Conservation (phyloP, 2,797 vertebrate species). For the Orestias chungarensis region DNA sequence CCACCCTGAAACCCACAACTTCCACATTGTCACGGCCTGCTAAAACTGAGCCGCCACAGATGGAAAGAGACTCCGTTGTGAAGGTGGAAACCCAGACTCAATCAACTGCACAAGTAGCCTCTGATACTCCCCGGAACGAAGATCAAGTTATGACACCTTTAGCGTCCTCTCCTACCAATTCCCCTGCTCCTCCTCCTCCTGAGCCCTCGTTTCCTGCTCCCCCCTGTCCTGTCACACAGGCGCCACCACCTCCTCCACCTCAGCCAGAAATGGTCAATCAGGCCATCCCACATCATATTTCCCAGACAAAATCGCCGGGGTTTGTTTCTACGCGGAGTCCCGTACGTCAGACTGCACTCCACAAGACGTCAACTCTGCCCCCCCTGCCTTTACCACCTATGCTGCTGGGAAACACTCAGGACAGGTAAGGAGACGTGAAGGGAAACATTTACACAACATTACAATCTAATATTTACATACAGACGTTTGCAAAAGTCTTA, state of each 20-base stretch:
- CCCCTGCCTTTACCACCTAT: conserved; percentile 92
- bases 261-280: conserved; percentile 65
- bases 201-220: conserved; percentile 65
- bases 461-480: not conserved
- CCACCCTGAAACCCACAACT: conserved; percentile 55
- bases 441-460: not conserved
- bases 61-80: conserved; percentile 55
- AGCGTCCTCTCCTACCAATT: conserved; percentile 72
- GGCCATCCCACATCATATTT: conserved; percentile 34
- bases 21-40: conserved; percentile 49
- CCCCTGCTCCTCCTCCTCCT: conserved; percentile 78
- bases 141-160: conserved; percentile 61
- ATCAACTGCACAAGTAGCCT: conserved; percentile 69
- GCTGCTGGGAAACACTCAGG: conserved; percentile 91
- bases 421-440: conserved; percentile 84
- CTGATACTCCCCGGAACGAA: conserved; percentile 48
- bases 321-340: conserved; percentile 73
- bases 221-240: conserved; percentile 56
- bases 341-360: conserved; percentile 69
- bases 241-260: conserved; percentile 76
- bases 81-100: conserved; percentile 70
- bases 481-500: not conserved
- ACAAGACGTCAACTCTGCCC: conserved; percentile 96
- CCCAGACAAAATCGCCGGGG: conserved; percentile 78
- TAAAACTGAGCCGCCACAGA: conserved; percentile 62